Base-by-base conservation (phyloP, 2,113 vertebrate genomes). In the Lathamus discolor region DNA sequence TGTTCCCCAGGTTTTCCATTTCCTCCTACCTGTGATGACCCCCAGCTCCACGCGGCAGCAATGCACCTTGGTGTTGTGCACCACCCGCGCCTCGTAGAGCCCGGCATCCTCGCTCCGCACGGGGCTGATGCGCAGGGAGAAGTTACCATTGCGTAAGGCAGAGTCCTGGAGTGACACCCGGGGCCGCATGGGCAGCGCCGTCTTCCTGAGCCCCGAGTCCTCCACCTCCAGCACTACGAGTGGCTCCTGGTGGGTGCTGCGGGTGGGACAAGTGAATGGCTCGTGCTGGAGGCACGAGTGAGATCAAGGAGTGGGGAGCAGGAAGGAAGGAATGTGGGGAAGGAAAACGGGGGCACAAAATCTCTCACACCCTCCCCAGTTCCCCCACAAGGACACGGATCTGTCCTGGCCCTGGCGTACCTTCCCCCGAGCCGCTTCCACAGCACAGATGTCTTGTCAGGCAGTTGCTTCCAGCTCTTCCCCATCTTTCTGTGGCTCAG, bases 11-110 rank as follows among this genome's bases (percentile, higher is more conserved):
- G 24, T 31, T 51, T 74, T 52, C 62, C 52, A 18, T n/a, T 52
- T 67, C 82, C 67, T 76, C 95, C 37, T 95, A 97, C 97, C 97
- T 95, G 96, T 94, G 41, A 94, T 33, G 18, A 97, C 43, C 1
- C 82, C 95, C 68, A 97, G 89, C 64, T 97, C 74, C 92, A 97
- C 49, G 4, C 9, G 74, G 88, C 97, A 97, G 27, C 29, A 79
- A 19, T 33, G 78, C 24, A 78, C 23, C 59, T 84, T n/a, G 1
- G 1, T 41, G 31, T 39, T 35, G 43, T 89, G 43, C 1, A 6
- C 4, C 77, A 97, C 97, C 49, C 0, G 2, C 4, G 96, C 96
- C 77, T 96, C 87, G 0, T 97, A 97, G 3, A 92, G 54, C 59
- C 96, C 97, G 0, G 16, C 64, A 0, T 97, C 97, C 22, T 83